A percentile compares a stretch with the other conserved stretches of the same genome.
phyloP scores from a whole-genome alignment of 2,113 vertebrate species.

The Calidris pugnax region DNA sequence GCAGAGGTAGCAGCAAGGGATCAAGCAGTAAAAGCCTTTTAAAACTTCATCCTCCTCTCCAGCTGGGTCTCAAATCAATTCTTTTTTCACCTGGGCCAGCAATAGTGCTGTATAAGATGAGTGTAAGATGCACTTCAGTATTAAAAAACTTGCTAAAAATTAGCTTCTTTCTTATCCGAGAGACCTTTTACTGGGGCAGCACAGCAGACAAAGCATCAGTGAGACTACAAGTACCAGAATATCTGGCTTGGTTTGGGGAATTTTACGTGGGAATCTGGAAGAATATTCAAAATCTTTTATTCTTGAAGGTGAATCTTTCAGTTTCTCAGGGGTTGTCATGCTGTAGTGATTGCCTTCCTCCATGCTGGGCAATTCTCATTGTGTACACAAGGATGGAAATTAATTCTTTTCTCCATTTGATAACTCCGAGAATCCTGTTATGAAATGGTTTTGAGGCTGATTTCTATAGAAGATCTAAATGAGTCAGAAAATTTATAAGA shows the following conservation, averaged over 20 bases:
- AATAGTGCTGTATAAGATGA: not conserved
- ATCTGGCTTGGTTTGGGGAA: not conserved
- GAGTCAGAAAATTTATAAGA: not conserved
- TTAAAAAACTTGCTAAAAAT: not conserved
- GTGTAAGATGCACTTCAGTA: not conserved
- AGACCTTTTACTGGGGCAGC: not conserved
- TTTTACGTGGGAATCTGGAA: not conserved
- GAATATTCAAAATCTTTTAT: not conserved
- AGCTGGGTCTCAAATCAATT: conserved; percentile 27
- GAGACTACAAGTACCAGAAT: not conserved
- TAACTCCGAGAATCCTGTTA: not conserved
- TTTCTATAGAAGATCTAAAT: not conserved
- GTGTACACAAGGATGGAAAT: not conserved
- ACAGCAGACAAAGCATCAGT: not conserved
- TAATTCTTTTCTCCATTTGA: not conserved
- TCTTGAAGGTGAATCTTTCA: not conserved
- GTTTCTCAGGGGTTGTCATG: accelerated
- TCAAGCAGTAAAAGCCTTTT: conserved; percentile 51
- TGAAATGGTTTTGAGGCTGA: not conserved
- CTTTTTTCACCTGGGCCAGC: conserved; percentile 5
- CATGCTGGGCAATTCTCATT: not conserved
- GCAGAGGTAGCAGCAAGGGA: not conserved
- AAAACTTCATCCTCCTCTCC: conserved; percentile 13
- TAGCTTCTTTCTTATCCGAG: not conserved
- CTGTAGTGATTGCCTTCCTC: not conserved